Evolutionary conservation across 2,888 invertebrate species (phyloP).

Genomic region (Drosophila tripunctata): DNA sequence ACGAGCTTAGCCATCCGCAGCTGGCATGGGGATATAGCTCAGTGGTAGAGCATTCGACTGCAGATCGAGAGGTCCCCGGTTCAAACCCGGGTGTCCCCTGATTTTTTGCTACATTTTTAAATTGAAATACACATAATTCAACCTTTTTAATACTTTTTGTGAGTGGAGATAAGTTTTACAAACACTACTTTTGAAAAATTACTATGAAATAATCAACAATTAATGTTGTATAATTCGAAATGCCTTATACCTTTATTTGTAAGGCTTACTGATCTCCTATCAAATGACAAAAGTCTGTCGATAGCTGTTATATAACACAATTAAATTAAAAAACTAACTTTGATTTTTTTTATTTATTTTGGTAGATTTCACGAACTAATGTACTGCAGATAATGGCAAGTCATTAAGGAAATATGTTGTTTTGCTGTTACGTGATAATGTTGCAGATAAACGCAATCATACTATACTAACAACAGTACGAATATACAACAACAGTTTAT

Average conservation of each 20-base stretch:
- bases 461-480: slow-evolving; percentile 14
- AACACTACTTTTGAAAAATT: not conserved
- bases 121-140: no score
- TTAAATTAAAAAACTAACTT: slow-evolving; percentile 7
- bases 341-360: slow-evolving; percentile 1
- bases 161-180: not conserved
- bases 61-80: slow-evolving; percentile 81
- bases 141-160: not conserved
- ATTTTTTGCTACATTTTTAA: slow-evolving; percentile 18
- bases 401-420: slow-evolving; percentile 41
- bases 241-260: not conserved
- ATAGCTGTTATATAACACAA: slow-evolving; percentile 11
- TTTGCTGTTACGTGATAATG: slow-evolving; percentile 43
- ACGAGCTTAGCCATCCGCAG: slow-evolving; percentile 1
- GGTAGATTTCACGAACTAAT: slow-evolving; percentile 22
- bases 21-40: slow-evolving; percentile 72
- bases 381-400: slow-evolving; percentile 20
- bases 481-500: slow-evolving; percentile 38
- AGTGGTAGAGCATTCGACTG: slow-evolving; percentile 80
- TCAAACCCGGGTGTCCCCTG: slow-evolving; percentile 79
- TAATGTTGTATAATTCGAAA: not conserved
- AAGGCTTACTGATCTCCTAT: slow-evolving; percentile 5
- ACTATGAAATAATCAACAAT: not conserved
- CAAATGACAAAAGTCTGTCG: slow-evolving; percentile 13
- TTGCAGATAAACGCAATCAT: slow-evolving; percentile 47